These are phyloP conservation scores for Sebastes miniatus DNA, from an alignment of 2,797 vertebrate genomes.

Conservation along the genomic window DNA sequence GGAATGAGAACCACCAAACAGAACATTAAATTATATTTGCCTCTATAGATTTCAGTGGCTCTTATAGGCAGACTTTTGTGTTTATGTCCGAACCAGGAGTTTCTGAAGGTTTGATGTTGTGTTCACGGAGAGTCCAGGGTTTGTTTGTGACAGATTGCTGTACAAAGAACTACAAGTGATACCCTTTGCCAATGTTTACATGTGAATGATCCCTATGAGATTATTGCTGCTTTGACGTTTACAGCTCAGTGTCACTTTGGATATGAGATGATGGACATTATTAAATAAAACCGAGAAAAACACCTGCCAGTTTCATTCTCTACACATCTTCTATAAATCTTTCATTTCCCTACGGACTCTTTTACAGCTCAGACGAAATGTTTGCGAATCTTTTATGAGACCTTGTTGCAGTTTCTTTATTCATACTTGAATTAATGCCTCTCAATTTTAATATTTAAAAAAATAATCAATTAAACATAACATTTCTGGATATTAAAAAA, in stretches of 20 bases:
- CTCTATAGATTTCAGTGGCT: background rate
- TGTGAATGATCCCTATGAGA: conserved; percentile 35
- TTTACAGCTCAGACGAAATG: background rate
- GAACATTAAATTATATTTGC: background rate
- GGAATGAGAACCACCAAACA: background rate
- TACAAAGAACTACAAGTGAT: conserved; percentile 33
- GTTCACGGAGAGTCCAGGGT: background rate
- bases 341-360: background rate
- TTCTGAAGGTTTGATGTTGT: background rate
- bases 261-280: conserved; percentile 12
- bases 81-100: conserved; percentile 9
- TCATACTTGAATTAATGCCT: background rate
- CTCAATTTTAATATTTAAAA: background rate
- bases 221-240: conserved; percentile 49
- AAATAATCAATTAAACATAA: background rate
- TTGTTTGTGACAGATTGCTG: background rate
- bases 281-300: conserved; percentile 36
- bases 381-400: background rate
- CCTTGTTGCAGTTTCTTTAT: background rate
- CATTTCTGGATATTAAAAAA: background rate
- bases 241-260: conserved; percentile 44
- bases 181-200: conserved; percentile 66
- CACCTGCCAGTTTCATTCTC: background rate
- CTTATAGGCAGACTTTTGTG: background rate
- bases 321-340: background rate